Evolutionary conservation across 2,888 invertebrate species (phyloP).

Genomic region (Caenorhabditis drosophilae): DNA sequence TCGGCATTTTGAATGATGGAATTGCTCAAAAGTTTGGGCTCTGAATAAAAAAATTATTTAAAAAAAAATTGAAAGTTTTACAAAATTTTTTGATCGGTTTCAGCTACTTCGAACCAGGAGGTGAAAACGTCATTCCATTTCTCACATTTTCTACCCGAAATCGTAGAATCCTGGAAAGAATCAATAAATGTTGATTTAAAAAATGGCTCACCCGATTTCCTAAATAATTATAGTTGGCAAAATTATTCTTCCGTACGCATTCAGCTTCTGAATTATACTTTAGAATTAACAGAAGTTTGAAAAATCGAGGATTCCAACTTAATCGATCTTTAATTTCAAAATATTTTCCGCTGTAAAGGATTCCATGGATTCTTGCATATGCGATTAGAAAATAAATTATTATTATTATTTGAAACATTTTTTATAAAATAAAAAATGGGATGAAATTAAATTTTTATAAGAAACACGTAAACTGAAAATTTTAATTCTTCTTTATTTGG

Average conservation of each 20-base stretch:
- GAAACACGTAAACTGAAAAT: background rate
- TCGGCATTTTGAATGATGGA: background rate
- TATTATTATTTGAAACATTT: too few relatives aligned
- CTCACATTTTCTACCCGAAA: background rate
- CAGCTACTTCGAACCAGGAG: background rate
- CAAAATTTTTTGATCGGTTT: background rate
- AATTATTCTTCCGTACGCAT: background rate
- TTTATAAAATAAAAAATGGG: too few relatives aligned
- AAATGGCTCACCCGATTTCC: too few relatives aligned
- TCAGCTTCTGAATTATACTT: slow-evolving; percentile 1
- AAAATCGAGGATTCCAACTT: background rate
- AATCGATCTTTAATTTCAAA: background rate
- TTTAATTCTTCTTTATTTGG: background rate
- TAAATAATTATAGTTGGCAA: background rate
- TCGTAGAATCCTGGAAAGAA: too few relatives aligned
- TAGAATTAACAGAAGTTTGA: too few relatives aligned
- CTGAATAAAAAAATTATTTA: background rate
- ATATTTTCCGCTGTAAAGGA: background rate
- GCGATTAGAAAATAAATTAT: too few relatives aligned
- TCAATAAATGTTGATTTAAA: too few relatives aligned
- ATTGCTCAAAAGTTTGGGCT: background rate
- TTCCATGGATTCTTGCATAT: background rate
- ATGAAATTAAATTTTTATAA: too few relatives aligned
- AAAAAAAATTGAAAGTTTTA: background rate
- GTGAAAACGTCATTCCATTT: background rate